Evolutionary conservation across 2,797 vertebrate genomes (phyloP).

Genomic region (Sciurus carolinensis): DNA sequence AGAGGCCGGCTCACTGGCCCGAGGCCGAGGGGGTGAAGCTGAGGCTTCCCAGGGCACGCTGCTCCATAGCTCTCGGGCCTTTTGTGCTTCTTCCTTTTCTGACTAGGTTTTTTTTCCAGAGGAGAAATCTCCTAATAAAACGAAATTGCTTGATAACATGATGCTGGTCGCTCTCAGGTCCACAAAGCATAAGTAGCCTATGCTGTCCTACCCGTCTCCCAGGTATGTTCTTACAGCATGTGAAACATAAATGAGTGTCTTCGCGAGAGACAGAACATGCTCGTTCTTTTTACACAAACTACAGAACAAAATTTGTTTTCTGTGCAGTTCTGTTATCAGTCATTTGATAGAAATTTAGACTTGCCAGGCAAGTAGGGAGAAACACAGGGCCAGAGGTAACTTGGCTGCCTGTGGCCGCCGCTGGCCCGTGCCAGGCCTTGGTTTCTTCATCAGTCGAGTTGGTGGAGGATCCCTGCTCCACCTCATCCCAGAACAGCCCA

Average conservation of each 20-base stretch:
- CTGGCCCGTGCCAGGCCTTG: not conserved
- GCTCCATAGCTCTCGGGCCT: not conserved
- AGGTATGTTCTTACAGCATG: not conserved
- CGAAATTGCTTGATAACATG: not conserved
- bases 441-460: not conserved
- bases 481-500: not conserved
- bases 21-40: not conserved
- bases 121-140: not conserved
- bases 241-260: not conserved
- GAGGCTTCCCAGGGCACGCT: not conserved
- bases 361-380: not conserved
- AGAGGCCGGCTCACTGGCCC: not conserved
- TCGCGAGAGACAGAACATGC: not conserved
- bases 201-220: not conserved
- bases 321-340: not conserved
- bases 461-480: not conserved
- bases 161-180: not conserved
- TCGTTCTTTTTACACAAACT: not conserved
- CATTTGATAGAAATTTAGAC: not conserved
- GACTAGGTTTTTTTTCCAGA: not conserved
- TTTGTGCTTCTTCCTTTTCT: conserved; percentile 6
- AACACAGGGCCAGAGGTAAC: not conserved
- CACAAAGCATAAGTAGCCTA: not conserved
- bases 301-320: not conserved
- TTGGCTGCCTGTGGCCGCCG: not conserved